Evolutionary conservation across 2,888 invertebrate species (phyloP), one percentile per base, ranked within the genome.

Genomic region (Ophion ventricosus): DNA sequence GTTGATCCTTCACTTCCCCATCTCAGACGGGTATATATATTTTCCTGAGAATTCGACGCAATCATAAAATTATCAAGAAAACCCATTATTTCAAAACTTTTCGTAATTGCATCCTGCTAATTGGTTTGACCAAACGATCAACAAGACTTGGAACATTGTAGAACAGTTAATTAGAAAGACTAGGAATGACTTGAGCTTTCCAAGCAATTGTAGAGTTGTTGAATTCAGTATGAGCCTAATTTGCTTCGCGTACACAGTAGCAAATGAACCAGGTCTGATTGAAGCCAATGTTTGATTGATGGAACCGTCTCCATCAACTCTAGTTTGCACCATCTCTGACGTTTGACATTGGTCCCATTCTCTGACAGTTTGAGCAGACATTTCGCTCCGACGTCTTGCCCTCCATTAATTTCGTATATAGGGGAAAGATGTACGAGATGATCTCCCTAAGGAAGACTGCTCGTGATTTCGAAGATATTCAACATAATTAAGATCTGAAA

Each of bases 1-100:
- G 85, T 80, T 83, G 83, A 83, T 80, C 59, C 73, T 57, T 49
- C 14, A 35, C 23, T 29, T 40, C 25, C 29, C 17, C 4, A 57
- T 59, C 49, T 14, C n/a, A 7, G 61, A 20, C 26, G 29, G 10
- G 35, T 35, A 5, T 3, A 75, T 64, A 35, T 20, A 64, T 35
- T 75, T 56, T 23, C 2, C 66, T 8, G 54, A 25, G 25, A 43
- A 40, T 26, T 26, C 8, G 25, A 26, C 43, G n/a, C 2, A 4
- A 49, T 43, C 17, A 7, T 43, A 23, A 14, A 26, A 25, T 25
- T 25, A 8, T 25, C 25, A 17, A 43, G 23, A 25, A 25, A 67
- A 25, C 17, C 43, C 14, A 49, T 67, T 25, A 7, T 4, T 43
- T 49, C 4, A 0, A 23, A 43, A 7, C 23, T 25, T 67, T 25